Percentiles rank a stretch among this genome's conserved stretches.
These are phyloP conservation scores for Epicauta chinensis DNA, from an alignment of 1,140 invertebrate genomes.

Conservation along the genomic window DNA sequence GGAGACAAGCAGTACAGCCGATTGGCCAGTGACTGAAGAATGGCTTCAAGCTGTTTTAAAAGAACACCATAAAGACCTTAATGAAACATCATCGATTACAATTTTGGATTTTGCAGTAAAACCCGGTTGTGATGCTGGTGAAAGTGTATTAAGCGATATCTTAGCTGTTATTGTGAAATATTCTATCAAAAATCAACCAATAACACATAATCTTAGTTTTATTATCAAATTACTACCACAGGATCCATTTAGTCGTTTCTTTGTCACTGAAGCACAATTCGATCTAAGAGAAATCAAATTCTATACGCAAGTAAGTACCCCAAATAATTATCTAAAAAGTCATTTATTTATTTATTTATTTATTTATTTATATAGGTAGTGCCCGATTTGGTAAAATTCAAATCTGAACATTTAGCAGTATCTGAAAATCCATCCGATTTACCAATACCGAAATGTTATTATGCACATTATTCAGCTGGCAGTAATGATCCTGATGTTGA, in stretches of 20 bases:
- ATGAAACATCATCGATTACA: constrained; percentile 37
- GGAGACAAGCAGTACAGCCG: constrained; percentile 40
- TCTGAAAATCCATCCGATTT: constrained; percentile 41
- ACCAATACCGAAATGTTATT: constrained; percentile 58
- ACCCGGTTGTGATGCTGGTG: constrained; percentile 51
- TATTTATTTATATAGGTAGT: constrained; percentile 49
- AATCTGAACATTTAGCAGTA: constrained; percentile 42
- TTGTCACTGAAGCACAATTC: constrained; percentile 74
- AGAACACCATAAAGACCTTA: constrained; percentile 45
- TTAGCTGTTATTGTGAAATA: constrained; percentile 53
- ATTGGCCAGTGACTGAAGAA: constrained; percentile 52
- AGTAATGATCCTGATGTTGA: constrained; percentile 45
- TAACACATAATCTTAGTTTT: constrained; percentile 47
- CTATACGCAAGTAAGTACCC: constrained; percentile 64
- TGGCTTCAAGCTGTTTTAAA: constrained; percentile 55
- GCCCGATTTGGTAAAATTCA: constrained; percentile 54
- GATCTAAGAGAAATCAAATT: constrained; percentile 76
- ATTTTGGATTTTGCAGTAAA: constrained; percentile 47
- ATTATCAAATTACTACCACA: constrained; percentile 70
- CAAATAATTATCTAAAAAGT: too few species aligned
- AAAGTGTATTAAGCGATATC: constrained; percentile 57
- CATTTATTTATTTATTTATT: too few species aligned
- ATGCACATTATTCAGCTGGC: constrained; percentile 54
- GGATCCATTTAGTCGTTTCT: constrained; percentile 66
- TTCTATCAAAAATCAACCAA: constrained; percentile 33